Conservation (phyloP, 2,113 vertebrate genomes). For the Amazona guildingii region DNA sequence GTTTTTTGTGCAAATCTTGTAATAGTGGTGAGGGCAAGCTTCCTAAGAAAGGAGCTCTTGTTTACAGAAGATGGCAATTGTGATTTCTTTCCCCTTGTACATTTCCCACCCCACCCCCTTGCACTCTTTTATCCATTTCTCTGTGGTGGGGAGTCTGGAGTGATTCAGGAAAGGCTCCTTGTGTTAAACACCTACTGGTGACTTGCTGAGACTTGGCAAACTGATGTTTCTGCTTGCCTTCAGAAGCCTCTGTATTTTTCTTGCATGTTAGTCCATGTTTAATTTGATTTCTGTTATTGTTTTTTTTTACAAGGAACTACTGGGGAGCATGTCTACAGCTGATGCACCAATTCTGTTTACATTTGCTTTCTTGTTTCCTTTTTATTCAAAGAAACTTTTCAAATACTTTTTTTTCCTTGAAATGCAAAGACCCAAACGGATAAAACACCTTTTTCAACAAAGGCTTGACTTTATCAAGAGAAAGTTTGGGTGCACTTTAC, state of each 20-base stretch:
- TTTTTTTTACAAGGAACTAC: neutral
- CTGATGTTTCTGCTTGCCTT: neutral
- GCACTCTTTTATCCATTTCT: neutral
- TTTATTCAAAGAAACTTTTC: neutral
- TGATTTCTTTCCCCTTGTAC: neutral
- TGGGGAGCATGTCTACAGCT: neutral
- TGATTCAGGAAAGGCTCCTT: neutral
- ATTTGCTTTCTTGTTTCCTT: neutral
- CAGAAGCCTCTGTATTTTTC: neutral
- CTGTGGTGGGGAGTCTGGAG: neutral
- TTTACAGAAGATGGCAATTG: neutral
- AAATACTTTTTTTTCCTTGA: neutral
- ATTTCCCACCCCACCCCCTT: neutral
- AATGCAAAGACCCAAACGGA: neutral
- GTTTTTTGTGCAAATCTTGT: neutral
- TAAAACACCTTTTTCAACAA: neutral
- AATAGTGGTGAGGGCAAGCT: neutral
- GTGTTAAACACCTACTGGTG: neutral
- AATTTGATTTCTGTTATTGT: neutral
- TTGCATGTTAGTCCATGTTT: neutral
- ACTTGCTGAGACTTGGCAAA: neutral
- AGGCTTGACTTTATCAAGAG: neutral
- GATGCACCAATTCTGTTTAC: constrained; percentile 33
- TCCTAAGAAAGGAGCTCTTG: neutral
- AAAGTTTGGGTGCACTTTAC: neutral